These are phyloP conservation scores for Crotalus helleri DNA, from an alignment of 2,113 vertebrate genomes.

Conservation along the genomic window DNA sequence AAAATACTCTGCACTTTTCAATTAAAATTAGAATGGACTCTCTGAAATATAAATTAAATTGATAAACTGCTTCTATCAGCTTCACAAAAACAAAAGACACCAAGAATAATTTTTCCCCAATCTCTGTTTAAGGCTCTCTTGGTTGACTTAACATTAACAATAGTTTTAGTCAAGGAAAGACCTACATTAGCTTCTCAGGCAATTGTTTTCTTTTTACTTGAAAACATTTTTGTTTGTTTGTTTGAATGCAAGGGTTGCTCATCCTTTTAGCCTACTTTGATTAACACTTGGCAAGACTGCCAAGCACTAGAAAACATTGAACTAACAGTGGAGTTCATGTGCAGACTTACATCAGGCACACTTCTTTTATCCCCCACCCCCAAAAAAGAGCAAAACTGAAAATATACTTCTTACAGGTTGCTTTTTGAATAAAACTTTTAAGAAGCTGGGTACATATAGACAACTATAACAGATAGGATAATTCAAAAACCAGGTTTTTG, in stretches of 20 bases:
- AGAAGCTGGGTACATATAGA: neutral
- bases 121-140: neutral
- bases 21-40: slow-evolving; percentile 41
- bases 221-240: neutral
- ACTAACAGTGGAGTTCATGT: neutral
- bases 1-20: slow-evolving; percentile 67
- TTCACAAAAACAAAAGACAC: slow-evolving; percentile 33
- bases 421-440: neutral
- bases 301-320: neutral
- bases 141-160: neutral
- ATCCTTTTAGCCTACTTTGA: neutral
- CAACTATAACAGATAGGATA: neutral
- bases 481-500: neutral
- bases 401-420: neutral
- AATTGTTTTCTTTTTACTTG: neutral
- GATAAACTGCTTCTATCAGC: neutral
- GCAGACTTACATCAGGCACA: neutral
- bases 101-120: neutral
- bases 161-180: neutral
- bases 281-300: neutral
- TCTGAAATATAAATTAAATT: neutral
- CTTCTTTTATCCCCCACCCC: neutral
- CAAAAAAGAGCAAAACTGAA: neutral
- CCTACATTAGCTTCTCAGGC: neutral
- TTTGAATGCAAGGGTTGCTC: neutral